A percentile compares a stretch with the other conserved stretches of the same genome.
These are phyloP conservation scores for Triplophysa tibetana DNA, from an alignment of 2,113 vertebrate species.

Conservation along the genomic window DNA sequence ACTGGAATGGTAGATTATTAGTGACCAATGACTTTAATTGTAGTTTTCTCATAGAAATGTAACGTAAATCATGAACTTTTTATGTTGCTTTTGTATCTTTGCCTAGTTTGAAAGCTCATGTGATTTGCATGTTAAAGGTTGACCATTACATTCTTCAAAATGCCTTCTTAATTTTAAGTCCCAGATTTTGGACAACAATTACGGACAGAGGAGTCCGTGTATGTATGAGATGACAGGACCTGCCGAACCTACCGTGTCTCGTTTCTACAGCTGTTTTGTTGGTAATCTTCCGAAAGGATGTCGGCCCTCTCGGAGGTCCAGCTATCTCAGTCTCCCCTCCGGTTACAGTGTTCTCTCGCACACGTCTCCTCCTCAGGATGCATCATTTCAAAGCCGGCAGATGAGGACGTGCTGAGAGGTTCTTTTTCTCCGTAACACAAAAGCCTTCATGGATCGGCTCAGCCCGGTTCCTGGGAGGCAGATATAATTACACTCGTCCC, in stretches of 20 bases:
- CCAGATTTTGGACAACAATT: not conserved
- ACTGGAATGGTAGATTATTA: too few relatives aligned
- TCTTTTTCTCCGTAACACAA: slow-evolving; percentile 14
- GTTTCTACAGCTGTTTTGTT: slow-evolving; percentile 1
- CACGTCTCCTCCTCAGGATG: not conserved
- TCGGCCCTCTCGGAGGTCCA: slow-evolving; percentile 8
- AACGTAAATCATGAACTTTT: too few relatives aligned
- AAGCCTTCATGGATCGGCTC: slow-evolving; percentile 12
- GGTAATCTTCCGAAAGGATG: slow-evolving; percentile 34
- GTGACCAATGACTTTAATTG: too few relatives aligned
- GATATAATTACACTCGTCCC: slow-evolving; percentile 29
- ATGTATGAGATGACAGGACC: slow-evolving; percentile 2
- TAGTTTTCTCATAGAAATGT: too few relatives aligned
- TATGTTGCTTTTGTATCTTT: too few relatives aligned
- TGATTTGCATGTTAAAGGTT: too few relatives aligned
- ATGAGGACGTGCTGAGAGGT: slow-evolving; percentile 23
- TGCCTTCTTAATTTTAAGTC: too few relatives aligned
- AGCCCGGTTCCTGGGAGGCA: slow-evolving; percentile 17
- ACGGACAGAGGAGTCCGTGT: not conserved
- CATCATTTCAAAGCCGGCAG: slow-evolving; percentile 13
- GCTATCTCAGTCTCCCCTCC: not conserved
- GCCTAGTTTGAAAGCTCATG: too few relatives aligned
- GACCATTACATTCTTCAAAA: too few relatives aligned
- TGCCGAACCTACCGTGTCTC: slow-evolving; percentile 33
- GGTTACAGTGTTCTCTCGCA: not conserved